Evolutionary conservation across 2,113 vertebrate species (phyloP).

Genomic region (Diadophis punctatus): DNA sequence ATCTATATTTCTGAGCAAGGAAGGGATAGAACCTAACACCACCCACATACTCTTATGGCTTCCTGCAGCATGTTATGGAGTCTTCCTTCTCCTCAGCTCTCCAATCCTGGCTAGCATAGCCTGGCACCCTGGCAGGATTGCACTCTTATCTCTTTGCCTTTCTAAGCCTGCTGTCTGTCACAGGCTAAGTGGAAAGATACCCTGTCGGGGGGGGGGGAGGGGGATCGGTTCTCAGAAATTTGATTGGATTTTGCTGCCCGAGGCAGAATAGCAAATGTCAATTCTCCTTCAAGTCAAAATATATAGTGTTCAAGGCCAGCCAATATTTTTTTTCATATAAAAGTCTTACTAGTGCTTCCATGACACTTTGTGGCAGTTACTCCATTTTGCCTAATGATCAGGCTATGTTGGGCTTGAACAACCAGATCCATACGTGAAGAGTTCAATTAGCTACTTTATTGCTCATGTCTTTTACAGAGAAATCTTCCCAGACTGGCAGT

Average conservation of each 20-base stretch:
- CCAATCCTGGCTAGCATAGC: neutral
- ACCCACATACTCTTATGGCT: neutral
- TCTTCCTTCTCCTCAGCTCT: neutral
- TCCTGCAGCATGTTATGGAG: neutral
- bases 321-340: neutral
- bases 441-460: neutral
- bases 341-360: neutral
- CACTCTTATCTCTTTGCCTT: neutral
- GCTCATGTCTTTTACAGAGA: neutral
- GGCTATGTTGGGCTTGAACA: neutral
- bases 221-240: too few species aligned
- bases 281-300: neutral
- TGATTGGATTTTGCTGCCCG: neutral
- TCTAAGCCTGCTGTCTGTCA: neutral
- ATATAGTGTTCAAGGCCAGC: neutral
- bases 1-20: neutral
- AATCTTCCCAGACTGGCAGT: too few species aligned
- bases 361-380: neutral
- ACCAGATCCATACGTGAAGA: neutral
- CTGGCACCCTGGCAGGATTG: neutral
- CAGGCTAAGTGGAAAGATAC: neutral
- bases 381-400: neutral
- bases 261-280: neutral
- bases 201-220: too few species aligned
- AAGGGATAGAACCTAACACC: neutral